Base-by-base conservation (phyloP, 2,888 invertebrate genomes). In the Oligia latruncula region DNA sequence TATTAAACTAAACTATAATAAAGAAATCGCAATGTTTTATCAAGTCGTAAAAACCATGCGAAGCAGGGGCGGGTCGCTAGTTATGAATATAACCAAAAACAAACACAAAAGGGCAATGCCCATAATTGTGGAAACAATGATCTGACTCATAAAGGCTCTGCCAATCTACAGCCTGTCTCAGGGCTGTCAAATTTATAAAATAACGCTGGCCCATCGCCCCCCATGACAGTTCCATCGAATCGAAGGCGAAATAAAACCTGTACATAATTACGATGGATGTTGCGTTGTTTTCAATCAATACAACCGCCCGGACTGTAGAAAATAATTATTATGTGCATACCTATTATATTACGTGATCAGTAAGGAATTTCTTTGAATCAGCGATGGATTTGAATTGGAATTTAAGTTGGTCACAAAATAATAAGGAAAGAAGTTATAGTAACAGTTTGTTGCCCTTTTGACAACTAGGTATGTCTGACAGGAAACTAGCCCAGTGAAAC, bases 81-180 rank as follows among this genome's bases (percentile, higher is more conserved):
- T 72, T 78, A 74, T 46, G 60, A 78, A 35, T 70, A 46, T 55
- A 78, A 77, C 70, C 35, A 49, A 66, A 20, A 71, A 60, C 20
- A 67, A 71, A 46, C 43, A 64, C 49, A 76, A 66, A 73, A 35
- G 55, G 49, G 43, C 70, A 81, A 76, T 78, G 80, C 52, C 80
- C 80, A 81, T 76, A 87, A 78, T 77, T 81, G 71, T 72, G 77
- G 43, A 73, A 79, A 87, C 80, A 87, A 87, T 83, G 78, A 71
- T 62, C 64, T 80, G 78, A 88, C 77, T 79, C 62, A 29, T 35
- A 74, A 82, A 78, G 68, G 72, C 60, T n/a, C 20, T 58, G 49
- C 55, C 78, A 46, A n/a, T 72, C 60, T 17, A 43, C 78, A 64
- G 64, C 62, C 55, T 74, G 74, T 75, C 83, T 79, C 72, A 17